phyloP scores from a whole-genome alignment of 2,113 vertebrate species.

The Hydropotes inermis region DNA sequence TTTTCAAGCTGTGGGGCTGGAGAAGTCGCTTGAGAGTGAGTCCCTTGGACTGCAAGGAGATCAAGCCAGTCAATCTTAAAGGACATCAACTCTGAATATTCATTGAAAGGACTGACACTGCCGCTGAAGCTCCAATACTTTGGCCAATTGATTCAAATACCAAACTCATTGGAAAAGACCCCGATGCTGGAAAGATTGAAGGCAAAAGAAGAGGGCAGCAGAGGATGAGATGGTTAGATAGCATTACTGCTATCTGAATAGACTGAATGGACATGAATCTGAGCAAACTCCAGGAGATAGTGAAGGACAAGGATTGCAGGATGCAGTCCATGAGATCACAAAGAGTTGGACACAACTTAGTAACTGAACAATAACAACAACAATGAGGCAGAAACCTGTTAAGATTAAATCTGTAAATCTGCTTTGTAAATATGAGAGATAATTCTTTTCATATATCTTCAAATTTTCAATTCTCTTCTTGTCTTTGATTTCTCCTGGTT shows the following conservation, averaged over 20 bases:
- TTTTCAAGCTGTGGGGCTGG: neutral
- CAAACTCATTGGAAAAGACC: neutral
- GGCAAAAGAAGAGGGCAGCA: neutral
- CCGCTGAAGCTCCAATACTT: neutral
- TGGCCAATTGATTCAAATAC: neutral
- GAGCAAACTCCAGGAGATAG: neutral
- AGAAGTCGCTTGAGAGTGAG: neutral
- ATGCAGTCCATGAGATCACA: neutral
- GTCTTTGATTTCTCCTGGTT: neutral
- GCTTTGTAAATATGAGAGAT: constrained; percentile 1
- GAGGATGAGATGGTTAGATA: neutral
- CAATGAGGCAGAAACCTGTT: neutral
- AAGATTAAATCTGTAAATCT: neutral
- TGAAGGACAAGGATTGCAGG: neutral
- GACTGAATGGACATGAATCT: neutral
- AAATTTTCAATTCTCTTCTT: neutral
- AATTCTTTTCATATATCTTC: neutral
- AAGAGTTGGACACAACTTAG: neutral
- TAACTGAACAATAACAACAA: neutral
- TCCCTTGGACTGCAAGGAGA: neutral
- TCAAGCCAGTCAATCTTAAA: neutral
- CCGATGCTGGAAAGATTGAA: neutral
- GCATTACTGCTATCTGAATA: neutral
- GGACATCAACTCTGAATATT: neutral
- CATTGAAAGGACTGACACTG: neutral